A percentile compares a stretch with the other conserved stretches of the same genome.
These are phyloP conservation scores for Sakesphorus luctuosus DNA, from an alignment of 2,113 vertebrate species.

Conservation along the genomic window DNA sequence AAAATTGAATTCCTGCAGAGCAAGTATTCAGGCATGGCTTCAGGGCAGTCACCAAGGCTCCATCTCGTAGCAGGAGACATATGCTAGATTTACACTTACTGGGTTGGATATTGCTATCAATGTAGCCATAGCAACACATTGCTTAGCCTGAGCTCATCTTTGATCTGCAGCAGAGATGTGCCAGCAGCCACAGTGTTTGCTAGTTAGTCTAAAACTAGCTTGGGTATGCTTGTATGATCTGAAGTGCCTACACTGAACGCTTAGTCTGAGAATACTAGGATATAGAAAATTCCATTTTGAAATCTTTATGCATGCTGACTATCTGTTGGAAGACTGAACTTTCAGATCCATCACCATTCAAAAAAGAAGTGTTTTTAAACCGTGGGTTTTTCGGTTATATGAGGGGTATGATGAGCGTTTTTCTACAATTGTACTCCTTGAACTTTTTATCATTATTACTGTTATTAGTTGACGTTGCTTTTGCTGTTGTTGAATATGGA, in stretches of 20 bases:
- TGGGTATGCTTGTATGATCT: neutral
- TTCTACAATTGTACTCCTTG: neutral
- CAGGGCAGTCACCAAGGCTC: neutral
- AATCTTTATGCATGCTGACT: neutral
- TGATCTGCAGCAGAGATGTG: accelerated
- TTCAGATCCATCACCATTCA: neutral
- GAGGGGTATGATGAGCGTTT: neutral
- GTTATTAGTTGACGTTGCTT: neutral
- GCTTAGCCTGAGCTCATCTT: neutral
- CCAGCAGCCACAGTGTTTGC: neutral
- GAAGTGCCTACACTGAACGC: neutral
- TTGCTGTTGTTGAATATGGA: neutral
- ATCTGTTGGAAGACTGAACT: neutral
- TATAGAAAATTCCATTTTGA: neutral
- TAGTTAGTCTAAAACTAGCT: neutral
- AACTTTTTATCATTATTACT: neutral
- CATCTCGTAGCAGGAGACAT: neutral
- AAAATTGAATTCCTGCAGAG: slow-evolving; percentile 35
- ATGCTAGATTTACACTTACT: slow-evolving; percentile 25
- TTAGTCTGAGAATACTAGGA: neutral
- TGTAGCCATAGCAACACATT: slow-evolving; percentile 48
- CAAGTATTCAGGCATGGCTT: neutral
- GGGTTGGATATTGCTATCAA: neutral
- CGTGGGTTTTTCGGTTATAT: neutral
- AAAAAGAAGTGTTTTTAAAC: neutral